Percentiles rank a stretch among this genome's conserved stretches.
Conservation (phyloP, 2,888 invertebrate genomes). For the Melinaea marsaeus region DNA sequence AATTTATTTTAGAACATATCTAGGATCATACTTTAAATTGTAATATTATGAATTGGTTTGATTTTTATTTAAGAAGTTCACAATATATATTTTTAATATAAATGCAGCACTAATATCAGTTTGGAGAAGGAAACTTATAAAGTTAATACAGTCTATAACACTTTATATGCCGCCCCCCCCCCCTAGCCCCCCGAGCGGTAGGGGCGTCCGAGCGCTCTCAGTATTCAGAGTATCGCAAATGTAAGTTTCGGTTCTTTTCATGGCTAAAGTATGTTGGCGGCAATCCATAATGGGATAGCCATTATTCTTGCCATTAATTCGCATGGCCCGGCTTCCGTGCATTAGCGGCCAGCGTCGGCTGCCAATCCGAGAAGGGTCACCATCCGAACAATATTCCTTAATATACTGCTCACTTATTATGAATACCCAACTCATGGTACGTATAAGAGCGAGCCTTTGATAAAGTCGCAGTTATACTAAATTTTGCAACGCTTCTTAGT, state of each 20-base stretch:
- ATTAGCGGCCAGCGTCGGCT: slow-evolving; percentile 71
- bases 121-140: background rate
- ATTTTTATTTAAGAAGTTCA: too few relatives aligned
- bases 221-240: slow-evolving; percentile 79
- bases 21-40: background rate
- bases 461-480: background rate
- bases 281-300: slow-evolving; percentile 79
- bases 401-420: slow-evolving; percentile 6
- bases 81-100: background rate
- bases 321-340: slow-evolving; percentile 75
- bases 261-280: slow-evolving; percentile 79
- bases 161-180: slow-evolving; percentile 47
- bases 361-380: slow-evolving; percentile 67
- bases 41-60: too few relatives aligned
- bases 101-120: background rate
- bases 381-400: slow-evolving; percentile 35
- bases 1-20: slow-evolving; percentile 6
- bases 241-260: slow-evolving; percentile 79
- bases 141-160: slow-evolving; percentile 14
- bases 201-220: slow-evolving; percentile 66
- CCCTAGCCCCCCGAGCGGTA: slow-evolving; percentile 41
- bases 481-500: background rate
- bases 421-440: background rate
- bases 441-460: background rate
- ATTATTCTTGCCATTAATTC: slow-evolving; percentile 79